Percentiles rank a stretch among this genome's conserved stretches.
phyloP scores from a whole-genome alignment of 2,113 vertebrate species.

The Rhegmatorhina hoffmannsi region DNA sequence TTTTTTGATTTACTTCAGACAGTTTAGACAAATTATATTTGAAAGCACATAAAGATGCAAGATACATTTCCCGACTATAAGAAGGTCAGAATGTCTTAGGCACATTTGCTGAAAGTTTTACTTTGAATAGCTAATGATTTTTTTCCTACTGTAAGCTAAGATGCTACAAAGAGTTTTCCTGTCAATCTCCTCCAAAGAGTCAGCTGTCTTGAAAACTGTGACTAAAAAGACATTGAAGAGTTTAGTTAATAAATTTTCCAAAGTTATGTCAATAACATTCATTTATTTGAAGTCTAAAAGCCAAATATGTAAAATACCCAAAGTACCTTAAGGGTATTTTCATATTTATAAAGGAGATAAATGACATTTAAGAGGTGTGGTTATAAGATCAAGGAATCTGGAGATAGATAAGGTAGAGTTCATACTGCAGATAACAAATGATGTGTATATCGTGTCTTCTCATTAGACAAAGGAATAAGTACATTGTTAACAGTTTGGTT shows the following conservation, averaged over 20 bases:
- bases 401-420: neutral
- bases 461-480: neutral
- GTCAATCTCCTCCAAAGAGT: constrained; percentile 43
- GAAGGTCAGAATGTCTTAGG: constrained; percentile 75
- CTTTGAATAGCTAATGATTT: constrained; percentile 76
- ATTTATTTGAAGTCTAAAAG: constrained; percentile 43
- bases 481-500: neutral
- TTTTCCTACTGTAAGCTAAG: constrained; percentile 52
- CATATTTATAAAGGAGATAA: neutral
- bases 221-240: constrained; percentile 60
- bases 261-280: constrained; percentile 39
- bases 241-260: constrained; percentile 44
- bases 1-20: constrained; percentile 92
- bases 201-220: constrained; percentile 45
- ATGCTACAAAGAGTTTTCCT: constrained; percentile 56
- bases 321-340: constrained; percentile 43
- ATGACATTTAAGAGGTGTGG: neutral
- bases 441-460: neutral
- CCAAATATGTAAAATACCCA: constrained; percentile 14
- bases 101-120: constrained; percentile 74
- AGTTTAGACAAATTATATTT: constrained; percentile 91
- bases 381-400: neutral
- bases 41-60: constrained; percentile 89
- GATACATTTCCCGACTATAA: constrained; percentile 86
- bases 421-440: neutral